Base-by-base conservation (phyloP, 2,797 vertebrate species). In the Odontamblyopus lacepedii region DNA sequence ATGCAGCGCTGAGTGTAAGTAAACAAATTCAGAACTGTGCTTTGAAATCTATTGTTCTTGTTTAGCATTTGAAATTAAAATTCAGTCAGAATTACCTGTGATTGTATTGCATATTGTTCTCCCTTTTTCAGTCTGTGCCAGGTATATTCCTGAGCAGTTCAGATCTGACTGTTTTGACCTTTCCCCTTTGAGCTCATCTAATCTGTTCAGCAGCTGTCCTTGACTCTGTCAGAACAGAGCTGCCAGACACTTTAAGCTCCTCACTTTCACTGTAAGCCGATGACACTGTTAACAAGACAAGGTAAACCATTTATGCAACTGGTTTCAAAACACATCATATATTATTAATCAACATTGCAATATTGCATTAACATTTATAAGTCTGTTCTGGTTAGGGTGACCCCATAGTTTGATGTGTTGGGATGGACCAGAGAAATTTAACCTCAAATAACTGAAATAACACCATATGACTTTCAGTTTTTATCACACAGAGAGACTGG, bases 141-240 rank as follows among this genome's bases (percentile, higher is more conserved):
- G 63, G 44, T 26, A 29, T 38, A 26, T 35, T 29, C 11, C 73
- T 69, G 41, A 61, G 51, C 57, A 59, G 55, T 16, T 75, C 19
- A 32, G 68, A 82, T 85, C 70, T 82, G 67, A 79, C 75, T 53
- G 55, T 63, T 32, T 55, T 80, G 78, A 41, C 80, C 80, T 87
- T 78, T 83, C 61, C 73, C 79, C 83, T 74, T 41, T 71, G 64
- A 51, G 67, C 63, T 84, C 57, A 75, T 48, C n/a, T 89, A 88
- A 87, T 87, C 84, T 83, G 72, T 41, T 61, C 27, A 70, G 78
- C 80, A 84, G 80, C 81, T 88, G 84, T 84, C 76, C 60, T 69
- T 41, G 50, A 67, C 68, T 69, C 35, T 56, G 56, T 73, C 2
- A 1, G 69, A 59, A 82, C 23, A 41, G 75, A 8, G 59, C 57